Evolutionary conservation across 2,888 invertebrate genomes (phyloP).

Genomic region (Trichacis sp.): DNA sequence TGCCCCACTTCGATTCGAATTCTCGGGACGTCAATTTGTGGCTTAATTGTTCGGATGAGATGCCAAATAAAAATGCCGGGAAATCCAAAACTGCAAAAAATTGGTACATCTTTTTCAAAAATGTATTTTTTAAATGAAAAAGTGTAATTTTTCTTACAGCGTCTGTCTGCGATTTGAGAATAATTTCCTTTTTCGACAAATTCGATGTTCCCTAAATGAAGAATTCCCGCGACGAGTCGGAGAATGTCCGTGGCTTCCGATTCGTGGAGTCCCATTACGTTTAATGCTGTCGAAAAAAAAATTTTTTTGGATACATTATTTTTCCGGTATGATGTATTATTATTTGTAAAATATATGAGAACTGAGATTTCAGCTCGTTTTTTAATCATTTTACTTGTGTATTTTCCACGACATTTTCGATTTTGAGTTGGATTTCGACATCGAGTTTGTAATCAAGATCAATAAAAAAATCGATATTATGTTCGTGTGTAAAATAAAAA

Average conservation of each 20-base stretch:
- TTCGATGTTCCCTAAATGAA: constrained; percentile 76
- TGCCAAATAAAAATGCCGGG: constrained; percentile 74
- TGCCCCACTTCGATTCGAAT: constrained; percentile 79
- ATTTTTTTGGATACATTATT: too few relatives aligned
- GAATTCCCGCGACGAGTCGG: constrained; percentile 73
- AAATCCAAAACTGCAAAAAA: constrained; percentile 72
- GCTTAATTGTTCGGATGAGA: constrained; percentile 71
- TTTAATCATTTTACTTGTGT: too few relatives aligned
- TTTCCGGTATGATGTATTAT: too few relatives aligned
- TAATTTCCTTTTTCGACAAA: constrained; percentile 73
- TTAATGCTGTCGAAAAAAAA: constrained; percentile 70
- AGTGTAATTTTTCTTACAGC: constrained; percentile 69
- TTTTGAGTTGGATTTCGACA: too few relatives aligned
- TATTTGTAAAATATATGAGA: too few relatives aligned
- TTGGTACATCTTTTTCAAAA: too few relatives aligned
- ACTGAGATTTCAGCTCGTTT: too few relatives aligned
- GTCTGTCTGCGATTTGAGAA: constrained; percentile 72
- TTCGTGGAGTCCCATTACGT: constrained; percentile 73
- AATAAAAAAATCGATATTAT: too few relatives aligned
- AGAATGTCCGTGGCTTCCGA: constrained; percentile 72
- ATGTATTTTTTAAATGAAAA: too few relatives aligned
- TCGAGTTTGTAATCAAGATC: too few relatives aligned
- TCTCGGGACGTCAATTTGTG: constrained; percentile 74
- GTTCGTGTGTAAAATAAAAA: too few relatives aligned
- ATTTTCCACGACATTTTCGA: too few relatives aligned